A percentile compares a stretch with the other conserved stretches of the same genome.
Conservation (phyloP, 1,140 invertebrate species). For the Danaus plexippus region DNA sequence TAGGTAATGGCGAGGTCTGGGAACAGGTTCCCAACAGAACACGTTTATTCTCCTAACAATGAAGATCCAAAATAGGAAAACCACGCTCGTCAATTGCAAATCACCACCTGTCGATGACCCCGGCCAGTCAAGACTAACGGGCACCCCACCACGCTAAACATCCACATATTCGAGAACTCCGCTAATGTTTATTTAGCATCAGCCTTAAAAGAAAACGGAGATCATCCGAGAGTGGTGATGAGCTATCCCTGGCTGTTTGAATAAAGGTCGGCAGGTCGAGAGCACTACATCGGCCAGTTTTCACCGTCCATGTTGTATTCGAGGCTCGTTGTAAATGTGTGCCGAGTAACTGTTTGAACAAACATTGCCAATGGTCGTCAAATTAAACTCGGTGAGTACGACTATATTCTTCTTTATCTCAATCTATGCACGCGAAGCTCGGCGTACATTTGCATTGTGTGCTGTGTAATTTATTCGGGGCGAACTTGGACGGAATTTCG, state of each 20-base stretch:
- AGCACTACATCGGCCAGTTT: constrained; percentile 49
- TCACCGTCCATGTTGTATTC: constrained; percentile 37
- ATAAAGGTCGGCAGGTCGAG: constrained; percentile 65
- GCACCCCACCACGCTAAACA: constrained; percentile 35
- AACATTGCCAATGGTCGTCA: constrained; percentile 55
- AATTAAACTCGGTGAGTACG: constrained; percentile 44
- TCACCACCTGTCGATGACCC: constrained; percentile 66
- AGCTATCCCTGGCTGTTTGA: constrained; percentile 44
- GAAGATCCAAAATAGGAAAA: constrained; percentile 58
- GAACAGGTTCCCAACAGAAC: constrained; percentile 44
- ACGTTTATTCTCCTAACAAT: constrained; percentile 53
- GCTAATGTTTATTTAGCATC: constrained; percentile 13
- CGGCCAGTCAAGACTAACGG: constrained; percentile 47
- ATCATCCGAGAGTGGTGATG: constrained; percentile 32
- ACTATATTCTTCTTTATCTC: constrained; percentile 37
- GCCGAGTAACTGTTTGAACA: constrained; percentile 61
- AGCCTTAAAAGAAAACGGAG: constrained; percentile 13
- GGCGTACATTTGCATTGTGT: constrained; percentile 34
- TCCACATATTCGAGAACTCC: constrained; percentile 32
- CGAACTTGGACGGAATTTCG: constrained; percentile 16
- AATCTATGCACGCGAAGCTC: constrained; percentile 35
- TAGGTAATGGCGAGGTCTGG: constrained; percentile 21
- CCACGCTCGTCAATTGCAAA: constrained; percentile 60
- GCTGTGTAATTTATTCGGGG: constrained; percentile 30
- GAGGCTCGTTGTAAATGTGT: constrained; percentile 46